Percentiles rank a stretch among this genome's conserved stretches.
These are phyloP conservation scores for Genyomyrus donnyi DNA, from an alignment of 2,113 vertebrate genomes.

Conservation along the genomic window DNA sequence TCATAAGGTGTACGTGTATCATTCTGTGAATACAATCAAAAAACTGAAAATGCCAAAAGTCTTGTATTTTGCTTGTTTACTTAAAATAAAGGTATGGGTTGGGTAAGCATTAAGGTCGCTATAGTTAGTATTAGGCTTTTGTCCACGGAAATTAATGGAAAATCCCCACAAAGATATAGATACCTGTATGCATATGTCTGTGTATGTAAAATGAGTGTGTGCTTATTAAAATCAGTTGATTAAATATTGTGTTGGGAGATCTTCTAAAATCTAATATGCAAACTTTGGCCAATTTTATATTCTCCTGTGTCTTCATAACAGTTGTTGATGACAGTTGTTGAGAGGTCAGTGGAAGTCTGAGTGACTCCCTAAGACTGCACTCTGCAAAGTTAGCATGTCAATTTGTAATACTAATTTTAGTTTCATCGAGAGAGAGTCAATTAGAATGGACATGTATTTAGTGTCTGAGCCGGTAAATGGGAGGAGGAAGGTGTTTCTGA, in stretches of 20 bases:
- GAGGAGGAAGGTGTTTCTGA: slow-evolving; percentile 17
- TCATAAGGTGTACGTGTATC: not conserved
- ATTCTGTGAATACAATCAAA: not conserved
- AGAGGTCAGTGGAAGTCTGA: not conserved
- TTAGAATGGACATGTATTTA: not conserved
- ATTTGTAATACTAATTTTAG: slow-evolving; percentile 2
- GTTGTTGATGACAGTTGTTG: not conserved
- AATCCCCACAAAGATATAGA: not conserved
- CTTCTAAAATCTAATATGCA: not conserved
- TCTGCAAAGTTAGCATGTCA: not conserved
- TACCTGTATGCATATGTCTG: not conserved
- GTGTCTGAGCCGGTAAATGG: slow-evolving; percentile 4
- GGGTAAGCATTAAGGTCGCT: not conserved
- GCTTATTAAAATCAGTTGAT: not conserved
- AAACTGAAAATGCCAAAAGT: not conserved
- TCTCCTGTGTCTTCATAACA: not conserved
- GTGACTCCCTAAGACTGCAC: not conserved
- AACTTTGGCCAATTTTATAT: not conserved
- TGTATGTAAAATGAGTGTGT: not conserved
- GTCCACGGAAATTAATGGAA: not conserved
- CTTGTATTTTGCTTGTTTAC: not conserved
- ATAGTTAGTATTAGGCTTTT: not conserved
- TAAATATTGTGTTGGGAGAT: not conserved
- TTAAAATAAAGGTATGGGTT: not conserved
- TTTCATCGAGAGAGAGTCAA: not conserved